Percentiles rank a stretch among this genome's conserved stretches.
Evolutionary conservation across 2,888 invertebrate species (phyloP).

Genomic region (Catocala sponsa): DNA sequence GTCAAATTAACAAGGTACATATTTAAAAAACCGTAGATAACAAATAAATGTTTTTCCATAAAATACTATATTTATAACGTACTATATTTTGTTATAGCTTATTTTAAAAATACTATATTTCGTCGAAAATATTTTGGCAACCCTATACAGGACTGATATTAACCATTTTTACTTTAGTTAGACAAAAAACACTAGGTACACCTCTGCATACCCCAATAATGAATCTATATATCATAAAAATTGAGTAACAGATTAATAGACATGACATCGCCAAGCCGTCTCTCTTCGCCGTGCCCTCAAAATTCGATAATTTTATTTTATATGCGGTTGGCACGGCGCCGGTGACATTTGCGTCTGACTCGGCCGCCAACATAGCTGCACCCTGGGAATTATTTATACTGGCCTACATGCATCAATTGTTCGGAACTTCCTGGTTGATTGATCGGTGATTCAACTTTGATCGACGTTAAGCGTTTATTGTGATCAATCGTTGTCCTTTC

Average conservation of each 20-base stretch:
- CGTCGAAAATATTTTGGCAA: no score
- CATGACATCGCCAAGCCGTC: conserved; percentile 29
- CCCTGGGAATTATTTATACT: conserved; percentile 49
- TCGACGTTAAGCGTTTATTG: conserved; percentile 11
- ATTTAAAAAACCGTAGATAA: no score
- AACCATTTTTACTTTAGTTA: no score
- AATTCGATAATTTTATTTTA: conserved; percentile 40
- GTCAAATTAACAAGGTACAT: no score
- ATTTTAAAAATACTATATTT: no score
- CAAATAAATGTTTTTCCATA: no score
- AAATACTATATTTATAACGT: no score
- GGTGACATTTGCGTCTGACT: conserved; percentile 40
- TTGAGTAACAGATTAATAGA: conserved; percentile 14
- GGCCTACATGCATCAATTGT: conserved; percentile 29
- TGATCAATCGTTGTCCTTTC: background rate
- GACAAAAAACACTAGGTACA: no score
- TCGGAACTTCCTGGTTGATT: conserved; percentile 44
- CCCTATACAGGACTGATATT: no score
- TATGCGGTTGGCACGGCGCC: conserved; percentile 30
- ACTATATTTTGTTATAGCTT: no score
- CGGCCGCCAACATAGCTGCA: conserved; percentile 37
- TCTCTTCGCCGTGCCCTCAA: conserved; percentile 48
- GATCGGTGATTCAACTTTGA: conserved; percentile 27
- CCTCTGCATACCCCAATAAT: no score
- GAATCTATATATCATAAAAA: no score